Evolutionary conservation across 2,113 vertebrate genomes (phyloP).

Genomic region (Labeo rohita): DNA sequence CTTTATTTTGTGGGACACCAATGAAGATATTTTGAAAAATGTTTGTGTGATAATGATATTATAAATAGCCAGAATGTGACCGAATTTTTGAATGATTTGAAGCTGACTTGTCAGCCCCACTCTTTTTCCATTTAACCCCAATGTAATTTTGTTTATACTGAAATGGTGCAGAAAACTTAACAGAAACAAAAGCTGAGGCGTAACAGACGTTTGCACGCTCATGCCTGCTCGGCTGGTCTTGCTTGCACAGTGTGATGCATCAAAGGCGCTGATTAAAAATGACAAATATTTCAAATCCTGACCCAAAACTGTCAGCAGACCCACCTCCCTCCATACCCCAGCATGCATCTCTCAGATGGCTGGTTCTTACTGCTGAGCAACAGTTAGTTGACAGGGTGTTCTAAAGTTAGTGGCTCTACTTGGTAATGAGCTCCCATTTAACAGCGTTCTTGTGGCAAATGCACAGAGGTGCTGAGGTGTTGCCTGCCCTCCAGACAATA

Average conservation of each 20-base stretch:
- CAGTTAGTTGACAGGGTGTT: not conserved
- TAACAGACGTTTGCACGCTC: slow-evolving; percentile 9
- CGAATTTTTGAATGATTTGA: not conserved
- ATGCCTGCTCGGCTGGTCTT: not conserved
- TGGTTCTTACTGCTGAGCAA: slow-evolving; percentile 25
- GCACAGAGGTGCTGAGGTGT: not conserved
- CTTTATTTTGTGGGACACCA: not conserved
- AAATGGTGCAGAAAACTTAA: not conserved
- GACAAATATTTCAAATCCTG: slow-evolving; percentile 48
- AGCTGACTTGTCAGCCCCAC: not conserved
- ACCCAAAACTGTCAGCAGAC: slow-evolving; percentile 32
- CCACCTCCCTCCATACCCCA: not conserved
- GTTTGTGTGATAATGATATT: not conserved
- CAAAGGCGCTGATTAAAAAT: slow-evolving; percentile 50
- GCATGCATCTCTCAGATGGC: slow-evolving; percentile 15
- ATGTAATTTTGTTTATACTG: not conserved
- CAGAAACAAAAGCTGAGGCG: not conserved
- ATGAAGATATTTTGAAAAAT: not conserved
- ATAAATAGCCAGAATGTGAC: not conserved
- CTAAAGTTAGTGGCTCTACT: not conserved
- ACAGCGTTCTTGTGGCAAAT: not conserved
- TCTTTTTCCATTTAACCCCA: not conserved
- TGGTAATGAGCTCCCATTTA: slow-evolving; percentile 31
- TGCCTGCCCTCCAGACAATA: not conserved
- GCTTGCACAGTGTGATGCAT: slow-evolving; percentile 26